Percentiles rank a stretch among this genome's conserved stretches.
These are phyloP conservation scores for Lithophane semibrunnea DNA, from an alignment of 2,888 invertebrate genomes.

Conservation along the genomic window DNA sequence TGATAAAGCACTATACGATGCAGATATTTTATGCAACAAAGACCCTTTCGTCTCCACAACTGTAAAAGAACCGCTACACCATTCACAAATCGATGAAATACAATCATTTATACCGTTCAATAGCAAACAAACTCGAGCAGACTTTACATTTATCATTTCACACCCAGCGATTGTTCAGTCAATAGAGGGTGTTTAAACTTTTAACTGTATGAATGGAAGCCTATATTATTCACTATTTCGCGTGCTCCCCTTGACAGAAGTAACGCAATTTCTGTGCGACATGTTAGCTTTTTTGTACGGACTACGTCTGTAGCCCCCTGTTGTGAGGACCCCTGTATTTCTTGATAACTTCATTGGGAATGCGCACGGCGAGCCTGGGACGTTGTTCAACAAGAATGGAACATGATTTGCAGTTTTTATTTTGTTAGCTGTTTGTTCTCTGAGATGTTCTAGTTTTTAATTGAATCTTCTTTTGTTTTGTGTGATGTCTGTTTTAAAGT, in stretches of 20 bases:
- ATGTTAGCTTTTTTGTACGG: conserved; percentile 82
- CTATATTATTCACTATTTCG: conserved; percentile 87
- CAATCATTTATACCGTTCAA: conserved; percentile 62
- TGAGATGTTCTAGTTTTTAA: conserved; percentile 35
- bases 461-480: conserved; percentile 40
- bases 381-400: conserved; percentile 73
- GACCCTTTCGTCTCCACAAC: conserved; percentile 9
- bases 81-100: conserved; percentile 52
- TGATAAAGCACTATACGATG: neutral
- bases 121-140: conserved; percentile 66
- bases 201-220: conserved; percentile 84
- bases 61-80: conserved; percentile 38
- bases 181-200: conserved; percentile 88
- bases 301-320: conserved; percentile 74
- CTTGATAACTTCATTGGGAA: conserved; percentile 89
- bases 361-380: conserved; percentile 71
- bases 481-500: conserved; percentile 65
- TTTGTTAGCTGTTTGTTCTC: conserved; percentile 50
- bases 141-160: conserved; percentile 82
- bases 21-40: neutral
- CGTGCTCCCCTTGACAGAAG: conserved; percentile 76
- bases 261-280: conserved; percentile 78
- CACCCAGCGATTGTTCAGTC: conserved; percentile 82
- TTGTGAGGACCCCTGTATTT: conserved; percentile 76
- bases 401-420: conserved; percentile 70